Evolutionary conservation across 2,888 invertebrate genomes (phyloP), one percentile per base, ranked within the genome.

Genomic region (Eupeodes luniger): DNA sequence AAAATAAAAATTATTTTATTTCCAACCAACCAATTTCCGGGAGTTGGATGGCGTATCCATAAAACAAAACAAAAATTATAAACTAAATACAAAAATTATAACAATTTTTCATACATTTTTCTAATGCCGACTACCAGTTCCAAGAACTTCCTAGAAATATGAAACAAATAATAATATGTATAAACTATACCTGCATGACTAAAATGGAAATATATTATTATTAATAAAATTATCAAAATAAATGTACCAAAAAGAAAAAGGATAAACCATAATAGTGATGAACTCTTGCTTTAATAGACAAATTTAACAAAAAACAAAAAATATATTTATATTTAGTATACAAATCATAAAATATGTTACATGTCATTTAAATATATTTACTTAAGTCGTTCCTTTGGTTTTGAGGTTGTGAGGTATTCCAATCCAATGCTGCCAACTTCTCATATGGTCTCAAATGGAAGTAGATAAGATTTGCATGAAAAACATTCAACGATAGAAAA

Each of bases 101-200:
- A 75, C 69, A 78, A 44, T 78, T 80, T 83, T 87, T 83, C 83
- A 83, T 86, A 82, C 82, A 59, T 70, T 87, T 86, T 81, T 87
- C 70, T 82, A 86, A 82, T 79, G 75, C 86, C 82, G 70, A 79
- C 70, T 87, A 80, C 61, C 72, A 87, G 87, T 87, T 87, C 83
- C 76, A 79, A 80, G 80, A 77, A 87, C 80, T 87, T 80, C 19
- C 4, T 74, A 78, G 36, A 40, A 59, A 74, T 62, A 62, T 16
- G 40, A 62, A 64, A 27, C 4, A 64, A 27, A 66, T 59, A 14
- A 27, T 47, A 27, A 27, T 27, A 27, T 27, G 27, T 27, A 19
- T 19, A 19, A 7, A 55, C 10, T 55, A 55, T 16, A 69, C 16
- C 76, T 47, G 49, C 34, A 74, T 70, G 70, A 44, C 55, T 59